Base-by-base conservation (phyloP, 2,113 vertebrate species). In the Xiphophorus hellerii region DNA sequence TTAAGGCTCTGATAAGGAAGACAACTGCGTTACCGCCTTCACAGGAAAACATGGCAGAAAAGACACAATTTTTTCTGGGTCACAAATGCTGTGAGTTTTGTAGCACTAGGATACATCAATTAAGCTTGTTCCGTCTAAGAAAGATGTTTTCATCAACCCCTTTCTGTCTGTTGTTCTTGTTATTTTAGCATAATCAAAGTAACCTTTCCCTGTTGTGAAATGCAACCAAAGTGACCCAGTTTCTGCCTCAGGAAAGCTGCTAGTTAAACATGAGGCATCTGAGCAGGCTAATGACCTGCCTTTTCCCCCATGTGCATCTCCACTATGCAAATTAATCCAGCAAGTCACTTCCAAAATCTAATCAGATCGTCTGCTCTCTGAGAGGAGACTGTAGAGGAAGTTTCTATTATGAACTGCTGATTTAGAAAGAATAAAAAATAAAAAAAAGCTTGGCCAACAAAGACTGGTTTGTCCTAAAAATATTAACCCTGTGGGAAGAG, bases 281-380 rank as follows among this genome's bases (percentile, higher is more conserved):
- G 54, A 74, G 78, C 73, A 44, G 73, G 54, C 64, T 77, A 90
- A 79, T 84, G 74, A 69, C 72, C 66, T 78, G 62, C 22, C 54
- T 84, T 75, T 27, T 63, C 69, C 20, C 25, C 8, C n/a, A 31
- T 35, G 5, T 61, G 42, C 31, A 81, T 74, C 79, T 67, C 77
- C 75, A 15, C 71, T 82, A 89, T 87, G 88, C 78, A 88, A 89
- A 90, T 85, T 5, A 68, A 44, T 78, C 78, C 69, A 81, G 80
- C 69, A 72, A 81, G 82, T 71, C 79, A 62, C 67, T 78, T 69
- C 83, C 62, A 69, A 83, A 86, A 85, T 86, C 76, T 73, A 80
- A 89, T 90, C 87, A 89, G 82, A 86, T 84, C 82, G 66, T 85
- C 80, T 42, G 42, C 35, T 81, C 74, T 76, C 39, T 30, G 1